Base-by-base conservation (phyloP, 2,888 invertebrate species). In the Polia nebulosa region DNA sequence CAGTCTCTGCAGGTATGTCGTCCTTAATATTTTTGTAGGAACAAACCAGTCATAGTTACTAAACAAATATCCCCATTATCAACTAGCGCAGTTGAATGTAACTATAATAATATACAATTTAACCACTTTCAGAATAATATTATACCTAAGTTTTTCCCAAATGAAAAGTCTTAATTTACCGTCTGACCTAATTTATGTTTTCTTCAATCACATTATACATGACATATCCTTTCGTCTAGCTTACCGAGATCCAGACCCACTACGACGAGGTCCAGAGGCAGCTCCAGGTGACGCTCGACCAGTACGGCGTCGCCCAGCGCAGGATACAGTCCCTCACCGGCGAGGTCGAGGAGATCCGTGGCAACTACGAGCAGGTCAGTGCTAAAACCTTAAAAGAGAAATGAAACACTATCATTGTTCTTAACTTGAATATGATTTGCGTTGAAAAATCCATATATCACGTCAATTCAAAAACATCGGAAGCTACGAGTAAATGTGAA, bases 231-330 rank as follows among this genome's bases (percentile, higher is more conserved):
- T 45, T 53, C 56, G 47, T 82, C 32, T 55, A 97, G 97, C 96
- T 97, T 85, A 97, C 97, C 85, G 99, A 99, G 96, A 96, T 99
- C 93, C 98, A 99, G 96, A 97, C 98, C 87, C 98, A 99, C 95
- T 99, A 99, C 96, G 99, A 99, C 90, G 99, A 99, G 95, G 97
- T 99, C 84, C 99, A 99, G 96, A 98, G 99, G 90, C 99, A 99
- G 96, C 96, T 99, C 94, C 98, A 99, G 94, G 98, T 99, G 90
- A 99, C 99, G 79, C 97, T 99, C 88, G 99, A 99, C 96, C 99
- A 99, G 95, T 97, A 98, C 88, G 98, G 98, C 91, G 97, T 98
- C 82, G 97, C 98, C 85, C 98, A 98, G 94, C 98, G 99, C 92
- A 98, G 98, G 92, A 97, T 98, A 89, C 98, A 98, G 96, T 97